phyloP scores from a whole-genome alignment of 1,140 invertebrate genomes.

The Halotydeus destructor region DNA sequence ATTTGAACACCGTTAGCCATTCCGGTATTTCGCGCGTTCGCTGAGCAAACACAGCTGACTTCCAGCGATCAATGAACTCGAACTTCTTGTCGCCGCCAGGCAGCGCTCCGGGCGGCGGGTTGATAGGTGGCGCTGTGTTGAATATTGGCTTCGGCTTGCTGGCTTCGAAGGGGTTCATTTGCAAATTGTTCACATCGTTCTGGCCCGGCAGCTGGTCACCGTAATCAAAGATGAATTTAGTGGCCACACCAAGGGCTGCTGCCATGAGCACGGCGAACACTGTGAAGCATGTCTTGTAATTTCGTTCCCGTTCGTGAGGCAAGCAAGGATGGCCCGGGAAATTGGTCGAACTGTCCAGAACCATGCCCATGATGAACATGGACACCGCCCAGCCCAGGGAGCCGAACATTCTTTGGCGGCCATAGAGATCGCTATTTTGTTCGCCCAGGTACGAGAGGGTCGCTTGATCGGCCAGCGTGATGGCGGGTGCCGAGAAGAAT shows the following conservation, averaged over 20 bases:
- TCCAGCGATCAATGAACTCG: slow-evolving; percentile 15
- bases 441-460: slow-evolving; percentile 76
- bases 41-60: slow-evolving; percentile 66
- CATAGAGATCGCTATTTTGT: slow-evolving; percentile 68
- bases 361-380: slow-evolving; percentile 94
- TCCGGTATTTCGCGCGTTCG: slow-evolving; percentile 69
- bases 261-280: slow-evolving; percentile 94
- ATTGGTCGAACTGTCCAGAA: slow-evolving; percentile 81
- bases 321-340: slow-evolving; percentile 72
- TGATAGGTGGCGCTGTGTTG: slow-evolving; percentile 14
- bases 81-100: slow-evolving; percentile 7
- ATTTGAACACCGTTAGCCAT: slow-evolving; percentile 70
- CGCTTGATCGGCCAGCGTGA: slow-evolving; percentile 81
- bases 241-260: slow-evolving; percentile 73
- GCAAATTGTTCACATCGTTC: slow-evolving; percentile 8
- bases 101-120: slow-evolving; percentile 10
- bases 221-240: slow-evolving; percentile 40
- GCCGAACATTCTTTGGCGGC: slow-evolving; percentile 93
- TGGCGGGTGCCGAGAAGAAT: slow-evolving; percentile 88
- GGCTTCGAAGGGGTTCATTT: slow-evolving; percentile 5
- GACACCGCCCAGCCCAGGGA: slow-evolving; percentile 91
- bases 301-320: slow-evolving; percentile 68
- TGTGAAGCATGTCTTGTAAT: slow-evolving; percentile 95
- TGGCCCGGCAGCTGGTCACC: neutral
- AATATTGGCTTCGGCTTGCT: slow-evolving; percentile 12